Percentiles rank a stretch among this genome's conserved stretches.
These are phyloP conservation scores for Forbesichthys papilliferus DNA, from an alignment of 2,113 vertebrate species.

Conservation along the genomic window DNA sequence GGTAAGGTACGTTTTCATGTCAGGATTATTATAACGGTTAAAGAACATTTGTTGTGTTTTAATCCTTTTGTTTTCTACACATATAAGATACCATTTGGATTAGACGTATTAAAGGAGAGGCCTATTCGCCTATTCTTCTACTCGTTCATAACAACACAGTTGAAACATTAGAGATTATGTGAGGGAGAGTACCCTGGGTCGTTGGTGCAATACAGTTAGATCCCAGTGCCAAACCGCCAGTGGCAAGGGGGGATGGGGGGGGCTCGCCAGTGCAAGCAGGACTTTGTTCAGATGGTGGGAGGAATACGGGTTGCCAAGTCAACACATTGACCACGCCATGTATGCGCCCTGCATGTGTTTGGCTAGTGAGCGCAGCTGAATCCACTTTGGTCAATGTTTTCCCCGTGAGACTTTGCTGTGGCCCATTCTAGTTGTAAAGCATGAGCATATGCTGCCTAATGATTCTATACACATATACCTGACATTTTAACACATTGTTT, in stretches of 20 bases:
- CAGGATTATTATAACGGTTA: not conserved
- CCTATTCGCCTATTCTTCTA: no score
- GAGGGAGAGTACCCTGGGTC: not conserved
- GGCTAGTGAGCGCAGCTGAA: not conserved
- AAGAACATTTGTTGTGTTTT: no score
- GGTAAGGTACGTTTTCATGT: slow-evolving; percentile 52
- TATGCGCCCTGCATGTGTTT: not conserved
- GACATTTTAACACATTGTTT: not conserved
- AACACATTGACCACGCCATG: not conserved
- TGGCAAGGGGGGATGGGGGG: no score
- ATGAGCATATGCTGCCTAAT: not conserved
- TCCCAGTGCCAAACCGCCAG: not conserved
- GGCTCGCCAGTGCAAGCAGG: not conserved
- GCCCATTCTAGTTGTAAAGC: not conserved
- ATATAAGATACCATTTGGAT: not conserved
- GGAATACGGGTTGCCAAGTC: slow-evolving; percentile 3
- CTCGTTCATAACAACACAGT: not conserved
- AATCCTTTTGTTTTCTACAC: not conserved
- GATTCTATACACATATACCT: no score
- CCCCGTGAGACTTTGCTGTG: not conserved
- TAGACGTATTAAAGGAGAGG: no score
- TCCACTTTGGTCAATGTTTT: not conserved
- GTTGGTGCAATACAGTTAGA: not conserved
- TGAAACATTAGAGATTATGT: not conserved
- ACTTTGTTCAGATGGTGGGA: slow-evolving; percentile 42